phyloP scores from a whole-genome alignment of 2,113 vertebrate genomes.

The Ursus arctos region DNA sequence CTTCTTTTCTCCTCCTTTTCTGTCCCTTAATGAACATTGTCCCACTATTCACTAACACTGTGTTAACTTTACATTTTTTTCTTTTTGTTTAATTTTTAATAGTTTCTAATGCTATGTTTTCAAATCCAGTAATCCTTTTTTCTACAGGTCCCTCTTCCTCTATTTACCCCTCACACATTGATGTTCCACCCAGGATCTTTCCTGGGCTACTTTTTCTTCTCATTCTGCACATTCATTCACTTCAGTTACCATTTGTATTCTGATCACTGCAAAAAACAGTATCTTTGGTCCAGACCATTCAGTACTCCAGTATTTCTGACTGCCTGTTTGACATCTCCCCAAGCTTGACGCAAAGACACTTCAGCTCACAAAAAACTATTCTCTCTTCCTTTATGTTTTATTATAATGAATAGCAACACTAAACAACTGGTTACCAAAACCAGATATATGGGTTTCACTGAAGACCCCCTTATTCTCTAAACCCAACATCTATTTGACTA shows the following conservation, averaged over 20 bases:
- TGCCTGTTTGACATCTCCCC: not conserved
- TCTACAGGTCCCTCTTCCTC: not conserved
- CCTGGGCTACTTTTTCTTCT: not conserved
- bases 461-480: not conserved
- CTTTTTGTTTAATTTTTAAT: constrained; percentile 9
- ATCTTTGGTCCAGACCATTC: not conserved
- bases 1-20: not conserved
- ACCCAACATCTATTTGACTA: not conserved
- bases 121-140: not conserved
- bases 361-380: not conserved
- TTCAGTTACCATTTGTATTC: constrained; percentile 48
- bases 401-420: not conserved
- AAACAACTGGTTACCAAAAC: constrained; percentile 16
- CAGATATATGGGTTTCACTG: not conserved
- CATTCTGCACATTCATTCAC: not conserved
- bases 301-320: constrained; percentile 41
- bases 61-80: constrained; percentile 45
- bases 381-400: not conserved
- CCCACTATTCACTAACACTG: constrained; percentile 6
- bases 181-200: not conserved
- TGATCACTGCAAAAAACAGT: not conserved
- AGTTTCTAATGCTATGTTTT: constrained; percentile 41
- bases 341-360: not conserved
- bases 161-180: not conserved
- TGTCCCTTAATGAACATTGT: constrained; percentile 33